A percentile compares a stretch with the other conserved stretches of the same genome.
Conservation (phyloP, 2,113 vertebrate species). For the Crypturellus undulatus region DNA sequence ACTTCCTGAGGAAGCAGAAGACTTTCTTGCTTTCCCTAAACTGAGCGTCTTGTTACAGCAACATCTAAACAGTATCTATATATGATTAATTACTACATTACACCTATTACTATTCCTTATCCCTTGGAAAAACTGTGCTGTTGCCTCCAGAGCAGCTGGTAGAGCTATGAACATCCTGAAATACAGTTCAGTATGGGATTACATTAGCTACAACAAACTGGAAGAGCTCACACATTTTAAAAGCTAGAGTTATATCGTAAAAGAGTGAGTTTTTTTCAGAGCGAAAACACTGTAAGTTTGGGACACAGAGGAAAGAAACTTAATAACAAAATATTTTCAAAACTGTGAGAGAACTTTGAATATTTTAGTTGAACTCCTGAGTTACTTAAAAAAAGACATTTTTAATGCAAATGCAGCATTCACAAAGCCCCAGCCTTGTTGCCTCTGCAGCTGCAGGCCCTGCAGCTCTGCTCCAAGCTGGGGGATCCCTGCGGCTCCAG, state of each 20-base stretch:
- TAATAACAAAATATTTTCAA: background rate
- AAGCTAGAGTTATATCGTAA: background rate
- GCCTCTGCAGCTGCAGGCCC: background rate
- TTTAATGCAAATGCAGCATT: background rate
- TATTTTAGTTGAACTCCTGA: background rate
- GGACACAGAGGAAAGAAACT: background rate
- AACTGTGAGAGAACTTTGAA: background rate
- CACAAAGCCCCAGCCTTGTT: background rate
- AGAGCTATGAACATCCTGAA: background rate
- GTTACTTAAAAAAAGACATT: background rate
- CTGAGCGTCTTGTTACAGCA: background rate
- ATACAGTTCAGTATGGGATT: background rate
- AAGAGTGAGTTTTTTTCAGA: background rate
- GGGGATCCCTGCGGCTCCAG: background rate
- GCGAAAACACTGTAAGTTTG: background rate
- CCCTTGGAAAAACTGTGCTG: background rate
- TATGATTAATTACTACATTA: background rate
- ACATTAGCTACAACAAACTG: background rate
- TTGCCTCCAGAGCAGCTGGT: background rate
- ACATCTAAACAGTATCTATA: too few species aligned
- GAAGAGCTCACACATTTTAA: background rate
- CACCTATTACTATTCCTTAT: slow-evolving; percentile 2
- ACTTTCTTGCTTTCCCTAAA: background rate
- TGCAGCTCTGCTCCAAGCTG: background rate
- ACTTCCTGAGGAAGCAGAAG: background rate